Evolutionary conservation across 2,797 vertebrate species (phyloP), one percentile per base, ranked within the genome.

Genomic region (Eutrigla gurnardus): DNA sequence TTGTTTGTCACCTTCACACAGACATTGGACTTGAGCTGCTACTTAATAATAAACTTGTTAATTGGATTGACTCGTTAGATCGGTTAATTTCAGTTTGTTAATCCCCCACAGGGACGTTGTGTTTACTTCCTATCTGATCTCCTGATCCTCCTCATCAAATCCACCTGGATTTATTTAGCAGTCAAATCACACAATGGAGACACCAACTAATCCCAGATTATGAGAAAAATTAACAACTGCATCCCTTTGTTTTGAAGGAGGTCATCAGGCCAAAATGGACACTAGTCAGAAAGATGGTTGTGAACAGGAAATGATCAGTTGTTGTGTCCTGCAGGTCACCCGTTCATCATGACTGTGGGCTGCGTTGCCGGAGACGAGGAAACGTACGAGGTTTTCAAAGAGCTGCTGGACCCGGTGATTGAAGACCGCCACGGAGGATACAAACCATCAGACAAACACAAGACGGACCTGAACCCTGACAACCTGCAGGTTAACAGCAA

Each of bases 321-420:
- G 13, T 58, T 15, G 47, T 75, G 43, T 72, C 6, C 73, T 87
- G 54, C 84, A 98, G 98, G 98, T 81, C 98, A 99, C 75, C 97
- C 97, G 0, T 99, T 92, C 93, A 98, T 98, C 93, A 95, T 98
- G 97, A 98, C 97, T 0, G 97, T 99, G 85, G 97, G 97, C 80
- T 96, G 96, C 0, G 97, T 98, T 65, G 97, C 97, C 25, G 97
- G 97, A 37, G 97, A 99, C 57, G 97, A 98, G 88, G 97, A 99
- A 70, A 94, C 91, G 0, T 99, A 99, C 33, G 96, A 96, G 0
- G 96, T 97, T 36, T 98, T 97, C 90, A 94, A 95, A 85, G 97
- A 97, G 0, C 92, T 95, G 65, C 15, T 95, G 87, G 97, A 99
- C 89, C 97, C 97, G 2, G 88, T 99, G 83, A 98, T 99, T 7